Percentiles rank a stretch among this genome's conserved stretches.
These are phyloP conservation scores for Argopecten irradians DNA, from an alignment of 1,140 invertebrate species.

Conservation along the genomic window DNA sequence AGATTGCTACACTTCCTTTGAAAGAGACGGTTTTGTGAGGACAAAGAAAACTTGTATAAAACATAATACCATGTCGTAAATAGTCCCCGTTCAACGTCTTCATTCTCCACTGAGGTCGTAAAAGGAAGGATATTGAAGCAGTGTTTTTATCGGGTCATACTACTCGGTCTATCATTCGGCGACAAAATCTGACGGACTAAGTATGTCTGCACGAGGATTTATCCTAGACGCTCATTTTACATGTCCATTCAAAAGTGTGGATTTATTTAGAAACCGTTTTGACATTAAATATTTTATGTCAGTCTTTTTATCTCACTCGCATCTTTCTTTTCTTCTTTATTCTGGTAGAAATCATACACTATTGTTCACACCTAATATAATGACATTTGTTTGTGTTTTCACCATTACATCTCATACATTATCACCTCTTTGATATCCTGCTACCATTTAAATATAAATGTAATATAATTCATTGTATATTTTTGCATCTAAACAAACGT, in stretches of 20 bases:
- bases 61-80: conserved; percentile 1
- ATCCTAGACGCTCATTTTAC: neutral
- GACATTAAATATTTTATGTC: neutral
- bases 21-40: conserved; percentile 4
- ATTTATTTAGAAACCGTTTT: neutral
- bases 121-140: neutral
- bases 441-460: too few relatives aligned
- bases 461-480: too few relatives aligned
- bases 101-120: neutral
- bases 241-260: neutral
- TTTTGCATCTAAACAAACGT: too few relatives aligned
- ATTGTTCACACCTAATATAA: too few relatives aligned
- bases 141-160: neutral
- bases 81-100: neutral
- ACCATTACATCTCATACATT: too few relatives aligned
- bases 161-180: neutral
- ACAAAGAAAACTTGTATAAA: conserved; percentile 4
- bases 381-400: too few relatives aligned
- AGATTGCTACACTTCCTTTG: conserved; percentile 17
- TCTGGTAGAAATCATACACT: too few relatives aligned
- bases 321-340: too few relatives aligned
- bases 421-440: too few relatives aligned
- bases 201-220: neutral
- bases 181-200: neutral
- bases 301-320: too few relatives aligned